phyloP scores from a whole-genome alignment of 2,888 invertebrate species.

The Temnothorax rugatulus region DNA sequence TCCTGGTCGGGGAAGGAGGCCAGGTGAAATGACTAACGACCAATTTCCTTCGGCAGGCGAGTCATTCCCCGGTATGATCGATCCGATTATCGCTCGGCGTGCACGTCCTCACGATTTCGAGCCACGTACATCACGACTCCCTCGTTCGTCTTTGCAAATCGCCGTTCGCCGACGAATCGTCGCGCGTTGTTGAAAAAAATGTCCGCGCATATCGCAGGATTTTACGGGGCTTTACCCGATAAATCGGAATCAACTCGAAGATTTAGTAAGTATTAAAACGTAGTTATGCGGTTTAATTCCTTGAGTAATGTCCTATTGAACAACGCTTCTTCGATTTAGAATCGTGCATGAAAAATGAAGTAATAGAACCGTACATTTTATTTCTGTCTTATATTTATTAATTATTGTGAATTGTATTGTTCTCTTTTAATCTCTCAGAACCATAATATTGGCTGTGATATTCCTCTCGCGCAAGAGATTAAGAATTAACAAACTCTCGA shows the following conservation, averaged over 20 bases:
- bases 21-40: conserved; percentile 72
- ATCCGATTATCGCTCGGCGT: conserved; percentile 68
- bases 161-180: not conserved
- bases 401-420: not conserved
- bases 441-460: not conserved
- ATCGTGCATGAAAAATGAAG: not conserved
- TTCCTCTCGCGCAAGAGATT: not conserved
- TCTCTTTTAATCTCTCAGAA: not conserved
- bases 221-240: conserved; percentile 20
- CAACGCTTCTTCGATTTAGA: not conserved
- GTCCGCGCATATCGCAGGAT: conserved; percentile 2
- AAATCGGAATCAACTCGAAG: conserved; percentile 21
- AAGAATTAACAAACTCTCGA: not conserved
- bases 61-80: conserved; percentile 67
- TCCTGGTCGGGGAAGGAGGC: conserved; percentile 64
- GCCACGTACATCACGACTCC: conserved; percentile 49
- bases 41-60: conserved; percentile 74
- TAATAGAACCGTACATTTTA: not conserved
- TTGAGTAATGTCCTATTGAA: not conserved
- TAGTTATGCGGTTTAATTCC: conserved; percentile 19
- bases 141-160: conserved; percentile 36
- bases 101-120: conserved; percentile 58
- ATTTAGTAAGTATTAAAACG: conserved; percentile 19
- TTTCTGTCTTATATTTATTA: not conserved
- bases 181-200: conserved; percentile 1